Evolutionary conservation across 2,888 invertebrate species (phyloP).

Genomic region (Eudasyphora cyanicolor): DNA sequence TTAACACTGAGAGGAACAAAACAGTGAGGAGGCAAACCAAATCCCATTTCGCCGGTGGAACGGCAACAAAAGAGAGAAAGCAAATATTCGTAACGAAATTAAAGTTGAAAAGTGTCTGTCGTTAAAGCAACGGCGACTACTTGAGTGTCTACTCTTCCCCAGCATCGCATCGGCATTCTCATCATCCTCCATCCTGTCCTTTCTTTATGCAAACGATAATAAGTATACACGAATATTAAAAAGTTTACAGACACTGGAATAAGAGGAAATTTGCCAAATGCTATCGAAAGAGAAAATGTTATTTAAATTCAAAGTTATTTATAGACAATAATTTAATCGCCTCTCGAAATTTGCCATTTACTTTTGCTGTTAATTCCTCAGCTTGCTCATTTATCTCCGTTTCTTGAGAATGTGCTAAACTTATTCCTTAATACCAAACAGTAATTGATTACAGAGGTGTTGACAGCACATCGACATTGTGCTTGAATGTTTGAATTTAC

Average conservation of each 20-base stretch:
- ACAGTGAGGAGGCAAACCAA: constrained; percentile 1
- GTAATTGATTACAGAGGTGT: background rate
- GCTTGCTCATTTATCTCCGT: too few species aligned
- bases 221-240: constrained; percentile 46
- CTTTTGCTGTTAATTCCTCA: background rate
- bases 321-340: constrained; percentile 55
- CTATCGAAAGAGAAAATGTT: constrained; percentile 20
- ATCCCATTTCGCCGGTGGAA: background rate
- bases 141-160: background rate
- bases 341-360: background rate
- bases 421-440: background rate
- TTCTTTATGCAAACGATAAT: constrained; percentile 50
- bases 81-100: constrained; percentile 53
- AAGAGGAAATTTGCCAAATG: constrained; percentile 26
- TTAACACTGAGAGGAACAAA: constrained; percentile 12
- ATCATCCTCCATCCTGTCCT: constrained; percentile 3
- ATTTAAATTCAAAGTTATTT: constrained; percentile 56
- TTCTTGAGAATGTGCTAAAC: background rate
- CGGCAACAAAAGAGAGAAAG: constrained; percentile 7
- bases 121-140: constrained; percentile 61
- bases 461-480: too few species aligned
- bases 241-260: constrained; percentile 61
- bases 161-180: background rate
- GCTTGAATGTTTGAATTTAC: background rate
- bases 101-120: constrained; percentile 64